Evolutionary conservation across 2,888 invertebrate species (phyloP), one percentile per base, ranked within the genome.

Genomic region (Rotaria sp.): DNA sequence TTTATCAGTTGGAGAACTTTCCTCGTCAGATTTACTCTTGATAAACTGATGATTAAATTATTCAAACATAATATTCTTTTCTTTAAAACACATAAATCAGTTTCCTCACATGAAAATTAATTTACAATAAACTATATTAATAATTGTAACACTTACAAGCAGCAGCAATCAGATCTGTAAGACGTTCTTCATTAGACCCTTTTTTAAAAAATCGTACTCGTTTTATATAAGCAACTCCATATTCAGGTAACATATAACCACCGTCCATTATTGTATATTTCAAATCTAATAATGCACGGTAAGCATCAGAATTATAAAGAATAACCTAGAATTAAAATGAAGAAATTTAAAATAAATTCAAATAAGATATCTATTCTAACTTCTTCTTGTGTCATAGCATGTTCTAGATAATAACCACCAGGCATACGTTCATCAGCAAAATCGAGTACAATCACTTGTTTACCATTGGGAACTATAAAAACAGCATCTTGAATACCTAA

Each of bases 361-460:
- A 30, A 30, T 35, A 2, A 21, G 7, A 67, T 21, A 13, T 18
- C 18, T 21, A 35, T 30, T 35, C 35, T 21, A 18, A 67, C 67
- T 35, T 67, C 80, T 26, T 80, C 80, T 45, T 80, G 80, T 26
- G 45, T 80, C 3, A 2, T 41, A 4, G 80, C 80, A 80, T n/a
- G 15, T 3, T n/a, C 26, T 26, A 80, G n/a, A 80, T 38, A 80
- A 45, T n/a, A 80, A 45, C 80, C 80, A n/a, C 80, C 80, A 13
- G 80, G 80, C 80, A 80, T 80, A n/a, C 80, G 41, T 80, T 80
- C 80, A 80, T 80, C 80, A 5, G 80, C 80, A 80, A 80, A 80
- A n/a, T 80, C 80, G 13, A 80, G n/a, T 26, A 80, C 80, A 45
- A 80, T 80, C 8, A 80, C 80, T 80, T 80, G 80, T 45, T 80